Evolutionary conservation across 2,113 vertebrate species (phyloP).

Genomic region (Leucosticte australis): DNA sequence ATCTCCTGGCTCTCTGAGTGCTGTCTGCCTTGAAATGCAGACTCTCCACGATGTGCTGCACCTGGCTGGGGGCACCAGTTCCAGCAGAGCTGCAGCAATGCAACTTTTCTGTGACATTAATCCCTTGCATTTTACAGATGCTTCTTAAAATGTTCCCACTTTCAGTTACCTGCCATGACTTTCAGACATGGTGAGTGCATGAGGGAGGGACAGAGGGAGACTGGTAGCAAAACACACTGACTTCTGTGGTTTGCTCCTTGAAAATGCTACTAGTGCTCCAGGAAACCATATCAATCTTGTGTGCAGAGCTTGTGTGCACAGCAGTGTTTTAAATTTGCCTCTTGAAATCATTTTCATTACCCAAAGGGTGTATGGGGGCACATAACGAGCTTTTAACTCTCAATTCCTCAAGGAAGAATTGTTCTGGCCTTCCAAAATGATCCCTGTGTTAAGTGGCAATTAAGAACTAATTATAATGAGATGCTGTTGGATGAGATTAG

Average conservation of each 20-base stretch:
- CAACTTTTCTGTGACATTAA: neutral
- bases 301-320: neutral
- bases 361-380: neutral
- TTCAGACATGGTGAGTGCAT: neutral
- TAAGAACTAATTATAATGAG: conserved; percentile 32
- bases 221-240: neutral
- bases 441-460: conserved; percentile 26
- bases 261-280: neutral
- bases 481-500: conserved; percentile 13
- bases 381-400: neutral
- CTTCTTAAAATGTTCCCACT: neutral
- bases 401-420: conserved; percentile 2
- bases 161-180: neutral
- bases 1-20: neutral
- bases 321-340: neutral
- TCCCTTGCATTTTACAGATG: neutral
- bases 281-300: neutral
- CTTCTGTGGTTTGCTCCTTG: neutral
- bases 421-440: neutral
- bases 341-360: neutral
- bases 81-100: neutral
- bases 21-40: neutral
- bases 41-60: neutral
- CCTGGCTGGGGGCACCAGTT: neutral
- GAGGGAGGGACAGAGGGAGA: neutral